A percentile compares a stretch with the other conserved stretches of the same genome.
Conservation (phyloP, 2,888 invertebrate species). For the Diarsia dahlii region DNA sequence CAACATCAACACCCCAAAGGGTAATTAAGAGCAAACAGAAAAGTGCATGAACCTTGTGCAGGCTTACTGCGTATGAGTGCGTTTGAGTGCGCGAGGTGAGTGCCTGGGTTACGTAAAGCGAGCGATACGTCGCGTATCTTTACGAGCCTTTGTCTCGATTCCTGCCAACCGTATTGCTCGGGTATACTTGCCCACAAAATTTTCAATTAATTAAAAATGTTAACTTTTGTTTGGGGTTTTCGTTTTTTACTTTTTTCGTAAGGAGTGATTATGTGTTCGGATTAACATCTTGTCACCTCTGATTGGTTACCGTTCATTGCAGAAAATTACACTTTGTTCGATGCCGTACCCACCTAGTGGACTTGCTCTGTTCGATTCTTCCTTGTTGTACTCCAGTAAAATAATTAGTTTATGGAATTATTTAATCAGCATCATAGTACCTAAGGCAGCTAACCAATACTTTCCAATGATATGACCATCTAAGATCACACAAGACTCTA, state of each 20-base stretch:
- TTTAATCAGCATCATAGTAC: not conserved
- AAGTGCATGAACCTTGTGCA: conserved; percentile 50
- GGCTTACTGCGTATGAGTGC: conserved; percentile 37
- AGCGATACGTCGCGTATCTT: conserved; percentile 81
- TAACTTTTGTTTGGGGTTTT: conserved; percentile 6
- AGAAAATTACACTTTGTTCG: not conserved
- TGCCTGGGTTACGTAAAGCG: conserved; percentile 73
- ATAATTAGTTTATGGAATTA: not conserved
- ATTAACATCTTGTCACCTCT: too few species aligned
- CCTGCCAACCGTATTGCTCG: conserved; percentile 78
- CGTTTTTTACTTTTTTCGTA: not conserved
- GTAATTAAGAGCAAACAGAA: conserved; percentile 49
- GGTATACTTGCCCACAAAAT: conserved; percentile 67
- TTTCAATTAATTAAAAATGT: conserved; percentile 44
- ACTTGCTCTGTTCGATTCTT: not conserved
- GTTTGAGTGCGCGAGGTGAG: conserved; percentile 67
- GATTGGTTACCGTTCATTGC: not conserved
- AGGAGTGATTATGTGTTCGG: conserved; percentile 15
- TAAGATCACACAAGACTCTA: conserved; percentile 16
- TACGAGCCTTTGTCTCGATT: conserved; percentile 88
- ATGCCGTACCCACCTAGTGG: not conserved
- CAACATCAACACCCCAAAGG: conserved; percentile 41
- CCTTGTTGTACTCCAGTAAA: not conserved
- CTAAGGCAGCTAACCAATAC: not conserved
- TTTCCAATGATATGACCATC: not conserved